A percentile compares a stretch with the other conserved stretches of the same genome.
These are phyloP conservation scores for Sorex fumeus DNA, from an alignment of 2,113 vertebrate genomes.

Conservation along the genomic window DNA sequence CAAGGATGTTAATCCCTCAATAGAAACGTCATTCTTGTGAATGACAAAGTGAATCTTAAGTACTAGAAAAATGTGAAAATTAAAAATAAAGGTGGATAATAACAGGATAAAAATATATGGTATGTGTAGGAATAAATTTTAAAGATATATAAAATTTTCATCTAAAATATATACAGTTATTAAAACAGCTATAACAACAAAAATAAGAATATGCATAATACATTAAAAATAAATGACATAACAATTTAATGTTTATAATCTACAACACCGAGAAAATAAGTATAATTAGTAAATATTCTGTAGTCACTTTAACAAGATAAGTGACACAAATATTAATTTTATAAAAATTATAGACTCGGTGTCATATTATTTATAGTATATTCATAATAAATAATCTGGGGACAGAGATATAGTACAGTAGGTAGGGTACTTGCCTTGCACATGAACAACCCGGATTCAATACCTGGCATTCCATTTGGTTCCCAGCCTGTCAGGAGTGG, in stretches of 20 bases:
- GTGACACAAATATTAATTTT: no score
- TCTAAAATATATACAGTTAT: no score
- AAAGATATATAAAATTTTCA: no score
- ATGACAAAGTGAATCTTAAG: constrained; percentile 71
- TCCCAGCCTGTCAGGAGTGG: no score
- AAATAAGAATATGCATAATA: constrained; percentile 22
- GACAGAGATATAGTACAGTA: no score
- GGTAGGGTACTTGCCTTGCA: no score
- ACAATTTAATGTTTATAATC: neutral
- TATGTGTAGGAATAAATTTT: no score
- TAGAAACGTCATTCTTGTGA: constrained; percentile 66
- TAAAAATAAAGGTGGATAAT: neutral
- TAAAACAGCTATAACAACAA: neutral
- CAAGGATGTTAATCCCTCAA: constrained; percentile 74
- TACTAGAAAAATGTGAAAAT: constrained; percentile 43
- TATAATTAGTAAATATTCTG: neutral
- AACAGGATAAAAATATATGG: neutral
- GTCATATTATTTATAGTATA: no score
- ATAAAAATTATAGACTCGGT: no score
- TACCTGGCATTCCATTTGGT: no score
- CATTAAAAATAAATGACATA: neutral
- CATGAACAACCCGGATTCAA: no score
- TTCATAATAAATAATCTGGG: no score
- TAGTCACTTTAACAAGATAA: neutral
- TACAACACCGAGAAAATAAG: neutral